A percentile compares a stretch with the other conserved stretches of the same genome.
Evolutionary conservation across 2,797 vertebrate species (phyloP).

Genomic region (Sebastes taczanowskii): DNA sequence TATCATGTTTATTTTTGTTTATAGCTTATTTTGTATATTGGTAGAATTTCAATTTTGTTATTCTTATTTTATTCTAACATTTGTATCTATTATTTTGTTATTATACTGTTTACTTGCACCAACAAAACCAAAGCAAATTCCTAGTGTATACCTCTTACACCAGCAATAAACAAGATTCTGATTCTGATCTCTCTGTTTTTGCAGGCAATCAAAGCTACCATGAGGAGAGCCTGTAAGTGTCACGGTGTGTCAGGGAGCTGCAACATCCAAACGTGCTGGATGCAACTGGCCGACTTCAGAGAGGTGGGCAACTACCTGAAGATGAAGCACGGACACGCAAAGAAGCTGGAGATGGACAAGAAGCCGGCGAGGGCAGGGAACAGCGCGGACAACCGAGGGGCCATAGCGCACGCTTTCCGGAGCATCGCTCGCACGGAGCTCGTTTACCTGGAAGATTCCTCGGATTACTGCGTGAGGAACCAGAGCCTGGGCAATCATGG

Average conservation of each 20-base stretch:
- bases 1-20: too few species aligned
- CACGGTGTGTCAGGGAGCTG: slow-evolving; percentile 98
- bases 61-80: too few species aligned
- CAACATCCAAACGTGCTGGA: slow-evolving; percentile 97
- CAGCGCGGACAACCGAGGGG: slow-evolving; percentile 89
- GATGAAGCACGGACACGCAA: slow-evolving; percentile 88
- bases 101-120: too few species aligned
- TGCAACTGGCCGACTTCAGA: slow-evolving; percentile 93
- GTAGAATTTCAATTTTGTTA: too few species aligned
- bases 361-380: slow-evolving; percentile 87
- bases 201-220: slow-evolving; percentile 91
- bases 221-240: slow-evolving; percentile 94
- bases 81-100: too few species aligned
- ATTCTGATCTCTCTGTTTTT: background rate
- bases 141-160: too few species aligned
- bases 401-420: slow-evolving; percentile 83
- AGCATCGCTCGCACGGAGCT: slow-evolving; percentile 86
- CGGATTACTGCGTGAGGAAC: slow-evolving; percentile 93
- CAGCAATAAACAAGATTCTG: too few species aligned
- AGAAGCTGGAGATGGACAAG: slow-evolving; percentile 95
- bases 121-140: too few species aligned
- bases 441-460: slow-evolving; percentile 93
- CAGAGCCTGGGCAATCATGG: slow-evolving; percentile 89
- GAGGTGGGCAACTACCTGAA: slow-evolving; percentile 93
- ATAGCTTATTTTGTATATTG: too few species aligned